Conservation (phyloP, 2,113 vertebrate genomes). For the Passer domesticus region DNA sequence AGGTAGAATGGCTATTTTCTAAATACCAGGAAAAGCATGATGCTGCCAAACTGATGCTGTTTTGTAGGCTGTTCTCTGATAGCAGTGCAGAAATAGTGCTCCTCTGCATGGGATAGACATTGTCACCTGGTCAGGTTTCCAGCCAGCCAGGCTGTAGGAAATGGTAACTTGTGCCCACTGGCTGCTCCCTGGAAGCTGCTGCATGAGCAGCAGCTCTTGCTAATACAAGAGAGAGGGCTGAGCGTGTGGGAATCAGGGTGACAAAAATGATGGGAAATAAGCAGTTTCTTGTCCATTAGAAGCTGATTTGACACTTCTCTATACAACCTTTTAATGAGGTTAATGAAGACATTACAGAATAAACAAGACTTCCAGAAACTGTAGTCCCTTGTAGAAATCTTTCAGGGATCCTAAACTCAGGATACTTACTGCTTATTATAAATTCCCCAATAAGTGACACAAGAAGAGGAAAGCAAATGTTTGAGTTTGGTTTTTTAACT, state of each 20-base stretch:
- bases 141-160: background rate
- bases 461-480: background rate
- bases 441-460: background rate
- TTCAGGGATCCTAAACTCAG: background rate
- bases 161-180: background rate
- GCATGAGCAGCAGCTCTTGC: background rate
- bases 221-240: background rate
- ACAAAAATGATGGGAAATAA: background rate
- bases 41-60: background rate
- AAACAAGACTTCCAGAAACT: background rate
- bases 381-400: background rate
- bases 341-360: background rate
- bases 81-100: background rate
- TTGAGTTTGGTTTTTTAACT: background rate
- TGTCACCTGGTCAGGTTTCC: background rate
- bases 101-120: background rate
- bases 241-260: background rate
- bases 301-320: background rate
- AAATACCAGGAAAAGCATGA: background rate
- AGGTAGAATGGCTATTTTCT: background rate
- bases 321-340: background rate
- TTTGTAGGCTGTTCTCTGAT: background rate
- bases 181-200: background rate
- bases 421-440: background rate
- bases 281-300: background rate